Evolutionary conservation across 2,113 vertebrate genomes (phyloP).

Genomic region (Anguilla japonica): DNA sequence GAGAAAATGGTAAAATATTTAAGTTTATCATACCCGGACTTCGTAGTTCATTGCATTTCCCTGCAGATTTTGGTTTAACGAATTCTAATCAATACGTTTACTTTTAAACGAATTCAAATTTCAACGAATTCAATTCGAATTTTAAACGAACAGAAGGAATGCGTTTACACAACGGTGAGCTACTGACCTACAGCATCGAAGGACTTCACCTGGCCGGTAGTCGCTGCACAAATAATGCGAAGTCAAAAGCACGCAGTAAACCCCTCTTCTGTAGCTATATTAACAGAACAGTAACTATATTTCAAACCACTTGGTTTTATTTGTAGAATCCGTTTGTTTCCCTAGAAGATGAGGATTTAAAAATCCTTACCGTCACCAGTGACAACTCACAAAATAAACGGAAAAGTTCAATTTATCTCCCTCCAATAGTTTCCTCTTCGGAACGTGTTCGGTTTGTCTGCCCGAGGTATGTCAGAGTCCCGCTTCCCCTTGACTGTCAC

Average conservation of each 20-base stretch:
- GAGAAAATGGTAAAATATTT: not conserved
- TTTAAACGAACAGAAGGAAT: not conserved
- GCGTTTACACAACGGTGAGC: not conserved
- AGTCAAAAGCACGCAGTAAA: not conserved
- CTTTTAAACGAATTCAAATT: not conserved
- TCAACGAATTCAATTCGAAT: not conserved
- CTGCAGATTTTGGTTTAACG: not conserved
- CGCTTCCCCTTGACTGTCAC: conserved; percentile 54
- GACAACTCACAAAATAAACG: conserved; percentile 13
- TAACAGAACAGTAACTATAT: not conserved
- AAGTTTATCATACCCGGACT: not conserved
- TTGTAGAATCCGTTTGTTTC: not conserved
- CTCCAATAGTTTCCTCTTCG: conserved; percentile 34
- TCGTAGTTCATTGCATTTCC: not conserved
- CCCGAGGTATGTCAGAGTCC: conserved; percentile 46
- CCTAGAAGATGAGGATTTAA: not conserved
- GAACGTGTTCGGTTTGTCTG: conserved; percentile 10
- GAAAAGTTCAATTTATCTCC: conserved; percentile 55
- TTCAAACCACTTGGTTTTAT: not conserved
- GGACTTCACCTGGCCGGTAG: not conserved
- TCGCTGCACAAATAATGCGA: not conserved
- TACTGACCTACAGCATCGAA: not conserved
- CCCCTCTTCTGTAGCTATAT: not conserved
- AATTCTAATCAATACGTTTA: not conserved
- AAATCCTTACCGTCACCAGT: conserved; percentile 15